Percentiles rank a stretch among this genome's conserved stretches.
Evolutionary conservation across 2,797 vertebrate genomes (phyloP).

Genomic region (Cyprinodon diabolis): DNA sequence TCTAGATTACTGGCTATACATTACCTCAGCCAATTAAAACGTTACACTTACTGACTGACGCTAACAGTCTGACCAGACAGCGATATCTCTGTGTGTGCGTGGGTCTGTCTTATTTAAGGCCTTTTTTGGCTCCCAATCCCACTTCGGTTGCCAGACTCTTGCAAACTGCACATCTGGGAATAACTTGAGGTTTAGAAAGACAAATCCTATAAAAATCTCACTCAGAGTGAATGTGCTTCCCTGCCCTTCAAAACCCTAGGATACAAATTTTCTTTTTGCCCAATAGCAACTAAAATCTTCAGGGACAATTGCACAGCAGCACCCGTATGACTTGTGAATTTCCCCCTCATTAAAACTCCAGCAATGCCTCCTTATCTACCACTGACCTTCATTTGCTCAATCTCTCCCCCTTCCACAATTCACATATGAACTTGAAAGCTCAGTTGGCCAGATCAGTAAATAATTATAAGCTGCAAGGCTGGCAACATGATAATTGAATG

Average conservation of each 20-base stretch:
- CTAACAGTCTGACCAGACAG: conserved; percentile 77
- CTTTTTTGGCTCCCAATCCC: conserved; percentile 13
- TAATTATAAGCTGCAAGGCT: conserved; percentile 80
- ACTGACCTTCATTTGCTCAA: conserved; percentile 7
- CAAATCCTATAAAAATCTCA: conserved; percentile 11
- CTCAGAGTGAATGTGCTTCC: background rate
- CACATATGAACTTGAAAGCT: conserved; percentile 79
- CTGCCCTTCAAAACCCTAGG: background rate
- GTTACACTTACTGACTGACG: conserved; percentile 84
- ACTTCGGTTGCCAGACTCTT: conserved; percentile 20
- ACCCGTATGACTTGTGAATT: conserved; percentile 77
- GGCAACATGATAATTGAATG: conserved; percentile 67
- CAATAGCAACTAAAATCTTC: conserved; percentile 3
- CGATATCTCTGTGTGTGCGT: conserved; percentile 57
- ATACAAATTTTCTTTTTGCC: conserved; percentile 31
- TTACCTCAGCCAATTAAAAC: conserved; percentile 85
- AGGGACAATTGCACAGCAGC: conserved; percentile 2
- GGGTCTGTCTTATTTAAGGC: conserved; percentile 63
- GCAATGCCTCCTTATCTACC: conserved; percentile 25
- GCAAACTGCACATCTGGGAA: conserved; percentile 19
- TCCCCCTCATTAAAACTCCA: conserved; percentile 66
- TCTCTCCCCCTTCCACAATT: conserved; percentile 29
- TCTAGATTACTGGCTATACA: conserved; percentile 87
- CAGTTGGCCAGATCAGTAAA: conserved; percentile 81
- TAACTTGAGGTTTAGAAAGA: conserved; percentile 26